Evolutionary conservation across 2,888 invertebrate species (phyloP).

Genomic region (Leuctra nigra): DNA sequence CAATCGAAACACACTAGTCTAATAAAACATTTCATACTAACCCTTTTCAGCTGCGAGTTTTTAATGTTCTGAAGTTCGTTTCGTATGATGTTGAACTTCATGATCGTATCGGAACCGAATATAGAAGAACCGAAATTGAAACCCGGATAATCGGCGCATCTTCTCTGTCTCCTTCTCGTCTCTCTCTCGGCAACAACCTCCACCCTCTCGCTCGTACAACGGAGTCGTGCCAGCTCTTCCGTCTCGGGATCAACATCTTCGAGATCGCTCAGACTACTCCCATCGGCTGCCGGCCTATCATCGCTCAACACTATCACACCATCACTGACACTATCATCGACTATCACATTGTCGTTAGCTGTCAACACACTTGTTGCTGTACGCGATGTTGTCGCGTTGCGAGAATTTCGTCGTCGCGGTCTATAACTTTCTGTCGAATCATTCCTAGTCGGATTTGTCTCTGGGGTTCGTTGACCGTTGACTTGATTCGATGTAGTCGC

Average conservation of each 20-base stretch:
- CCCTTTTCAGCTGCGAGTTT: constrained; percentile 94
- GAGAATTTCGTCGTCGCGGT: neutral
- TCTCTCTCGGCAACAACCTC: constrained; percentile 84
- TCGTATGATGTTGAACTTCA: constrained; percentile 94
- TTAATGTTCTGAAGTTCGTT: constrained; percentile 97
- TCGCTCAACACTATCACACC: no score
- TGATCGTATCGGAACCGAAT: constrained; percentile 94
- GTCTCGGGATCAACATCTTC: constrained; percentile 70
- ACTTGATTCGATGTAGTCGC: neutral
- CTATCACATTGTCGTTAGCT: neutral
- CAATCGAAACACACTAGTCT: neutral
- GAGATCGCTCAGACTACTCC: constrained; percentile 45
- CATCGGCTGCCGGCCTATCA: constrained; percentile 41
- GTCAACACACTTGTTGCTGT: neutral
- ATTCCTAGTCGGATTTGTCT: constrained; percentile 1
- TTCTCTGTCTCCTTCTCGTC: constrained; percentile 60
- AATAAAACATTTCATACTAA: constrained; percentile 48
- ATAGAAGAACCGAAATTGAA: constrained; percentile 86
- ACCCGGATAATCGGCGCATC: constrained; percentile 90
- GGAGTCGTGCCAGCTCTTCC: constrained; percentile 72
- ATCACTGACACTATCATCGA: neutral
- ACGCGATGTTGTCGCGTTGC: constrained; percentile 30
- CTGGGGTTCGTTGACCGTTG: neutral
- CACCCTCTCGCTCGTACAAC: constrained; percentile 84
- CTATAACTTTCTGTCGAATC: constrained; percentile 7